Percentiles rank a stretch among this genome's conserved stretches.
phyloP scores from a whole-genome alignment of 2,797 vertebrate genomes.

The Hydrocynus forskahlii region DNA sequence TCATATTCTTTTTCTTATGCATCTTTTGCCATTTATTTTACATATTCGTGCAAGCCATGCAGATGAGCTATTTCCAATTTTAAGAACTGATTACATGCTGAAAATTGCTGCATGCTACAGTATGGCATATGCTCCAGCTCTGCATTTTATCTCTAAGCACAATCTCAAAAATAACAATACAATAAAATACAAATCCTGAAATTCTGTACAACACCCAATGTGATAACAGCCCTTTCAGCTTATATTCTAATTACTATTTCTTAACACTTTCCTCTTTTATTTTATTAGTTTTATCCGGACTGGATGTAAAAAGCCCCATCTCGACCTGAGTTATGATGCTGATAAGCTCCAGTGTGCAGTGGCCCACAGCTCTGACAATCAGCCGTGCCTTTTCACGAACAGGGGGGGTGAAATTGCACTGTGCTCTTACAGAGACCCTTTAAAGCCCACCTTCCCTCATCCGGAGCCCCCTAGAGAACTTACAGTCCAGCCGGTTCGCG shows the following conservation, averaged over 20 bases:
- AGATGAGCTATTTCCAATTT: neutral
- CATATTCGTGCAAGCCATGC: neutral
- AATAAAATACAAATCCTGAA: neutral
- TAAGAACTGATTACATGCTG: no score
- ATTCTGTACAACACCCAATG: neutral
- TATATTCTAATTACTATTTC: no score
- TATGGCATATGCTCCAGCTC: no score
- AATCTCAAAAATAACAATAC: no score
- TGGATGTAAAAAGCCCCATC: neutral
- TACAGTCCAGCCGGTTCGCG: neutral
- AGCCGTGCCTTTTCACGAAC: neutral
- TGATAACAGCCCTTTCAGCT: no score
- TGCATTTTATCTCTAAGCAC: no score
- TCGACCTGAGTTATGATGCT: neutral
- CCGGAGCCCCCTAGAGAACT: neutral
- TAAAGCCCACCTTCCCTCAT: neutral
- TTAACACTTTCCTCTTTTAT: no score
- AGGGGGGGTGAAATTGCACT: neutral
- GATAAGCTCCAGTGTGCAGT: neutral
- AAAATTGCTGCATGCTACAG: neutral
- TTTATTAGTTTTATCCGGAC: no score
- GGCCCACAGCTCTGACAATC: neutral
- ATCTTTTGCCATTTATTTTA: neutral
- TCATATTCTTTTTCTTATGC: neutral
- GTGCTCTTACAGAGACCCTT: neutral